Percentiles rank a stretch among this genome's conserved stretches.
phyloP scores from a whole-genome alignment of 2,797 vertebrate species.

The Melanotaenia pygmaea region DNA sequence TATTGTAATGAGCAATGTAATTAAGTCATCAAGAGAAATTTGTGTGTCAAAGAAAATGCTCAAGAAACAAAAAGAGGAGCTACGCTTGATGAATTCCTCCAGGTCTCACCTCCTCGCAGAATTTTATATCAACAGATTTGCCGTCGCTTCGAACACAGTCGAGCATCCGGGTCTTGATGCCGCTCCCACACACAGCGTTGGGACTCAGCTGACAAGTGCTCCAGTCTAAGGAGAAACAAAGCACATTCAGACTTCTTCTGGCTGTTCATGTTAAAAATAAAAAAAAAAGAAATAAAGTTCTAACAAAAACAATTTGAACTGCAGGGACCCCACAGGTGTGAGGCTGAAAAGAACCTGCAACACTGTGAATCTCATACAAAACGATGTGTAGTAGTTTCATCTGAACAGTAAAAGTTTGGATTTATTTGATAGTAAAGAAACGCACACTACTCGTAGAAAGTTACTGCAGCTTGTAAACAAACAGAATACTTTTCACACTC shows the following conservation, averaged over 20 bases:
- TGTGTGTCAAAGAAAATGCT: constrained; percentile 5
- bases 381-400: not conserved
- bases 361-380: not conserved
- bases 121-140: constrained; percentile 93
- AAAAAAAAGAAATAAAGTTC: not conserved
- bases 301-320: too few relatives aligned
- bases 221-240: constrained; percentile 87
- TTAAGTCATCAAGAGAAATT: constrained; percentile 42
- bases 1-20: constrained; percentile 40
- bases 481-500: too few relatives aligned
- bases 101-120: constrained; percentile 90
- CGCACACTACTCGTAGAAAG: too few relatives aligned
- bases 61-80: constrained; percentile 1
- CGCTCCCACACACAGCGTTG: constrained; percentile 92
- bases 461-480: too few relatives aligned
- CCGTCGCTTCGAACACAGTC: constrained; percentile 97
- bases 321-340: not conserved
- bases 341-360: too few relatives aligned
- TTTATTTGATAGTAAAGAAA: too few relatives aligned
- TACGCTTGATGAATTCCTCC: not conserved
- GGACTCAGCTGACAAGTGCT: constrained; percentile 97
- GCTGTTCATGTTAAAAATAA: not conserved
- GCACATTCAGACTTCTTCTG: not conserved
- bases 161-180: constrained; percentile 95
- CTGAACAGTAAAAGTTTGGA: not conserved